These are phyloP conservation scores for Eriocheir sinensis DNA, from an alignment of 1,140 invertebrate species.

Conservation along the genomic window DNA sequence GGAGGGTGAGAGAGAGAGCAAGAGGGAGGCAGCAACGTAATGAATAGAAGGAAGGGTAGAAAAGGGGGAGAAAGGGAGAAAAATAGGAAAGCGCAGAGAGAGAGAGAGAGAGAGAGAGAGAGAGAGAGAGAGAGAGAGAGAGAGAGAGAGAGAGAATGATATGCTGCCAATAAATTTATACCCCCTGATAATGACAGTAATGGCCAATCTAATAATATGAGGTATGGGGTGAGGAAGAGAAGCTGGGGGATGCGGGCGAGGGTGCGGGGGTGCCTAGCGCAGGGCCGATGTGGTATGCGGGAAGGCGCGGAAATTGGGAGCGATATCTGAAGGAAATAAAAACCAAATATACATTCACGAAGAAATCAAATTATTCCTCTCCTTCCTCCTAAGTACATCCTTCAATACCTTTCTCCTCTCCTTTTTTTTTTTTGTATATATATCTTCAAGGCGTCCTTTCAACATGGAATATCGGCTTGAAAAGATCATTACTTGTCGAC, in stretches of 20 bases:
- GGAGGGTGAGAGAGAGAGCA: no score
- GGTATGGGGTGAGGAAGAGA: background rate
- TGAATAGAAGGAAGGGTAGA: no score
- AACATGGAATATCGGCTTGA: background rate
- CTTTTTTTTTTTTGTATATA: no score
- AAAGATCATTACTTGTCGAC: background rate
- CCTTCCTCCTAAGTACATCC: no score
- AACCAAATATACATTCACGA: no score
- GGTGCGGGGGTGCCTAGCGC: background rate
- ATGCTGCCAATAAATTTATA: background rate
- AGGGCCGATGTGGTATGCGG: background rate
- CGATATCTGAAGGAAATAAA: background rate
- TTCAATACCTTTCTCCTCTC: no score
- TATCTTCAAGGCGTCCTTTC: no score
- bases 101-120: background rate
- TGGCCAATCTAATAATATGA: background rate
- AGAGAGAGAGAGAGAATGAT: slow-evolving; percentile 44
- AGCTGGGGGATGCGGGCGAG: background rate
- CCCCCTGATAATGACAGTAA: no score
- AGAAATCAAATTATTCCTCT: background rate
- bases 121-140: slow-evolving; percentile 37
- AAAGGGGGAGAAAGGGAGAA: background rate
- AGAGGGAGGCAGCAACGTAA: no score
- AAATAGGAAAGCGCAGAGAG: background rate
- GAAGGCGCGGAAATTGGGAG: background rate